Conservation (phyloP, 1,140 invertebrate genomes). For the Eriocheir sinensis region DNA sequence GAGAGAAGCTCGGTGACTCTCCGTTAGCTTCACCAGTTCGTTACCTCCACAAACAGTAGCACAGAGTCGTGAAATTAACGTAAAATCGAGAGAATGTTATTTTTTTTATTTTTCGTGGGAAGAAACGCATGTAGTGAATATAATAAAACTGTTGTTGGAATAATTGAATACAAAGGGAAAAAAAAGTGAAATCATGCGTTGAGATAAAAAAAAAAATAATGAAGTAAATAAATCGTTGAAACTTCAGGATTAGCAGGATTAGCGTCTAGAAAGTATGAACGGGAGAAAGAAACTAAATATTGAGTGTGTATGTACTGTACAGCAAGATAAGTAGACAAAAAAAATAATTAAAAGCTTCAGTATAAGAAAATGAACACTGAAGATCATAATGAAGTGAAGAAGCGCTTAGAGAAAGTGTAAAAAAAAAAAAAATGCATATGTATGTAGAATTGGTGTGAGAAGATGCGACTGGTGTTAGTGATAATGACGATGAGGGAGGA, state of each 20-base stretch:
- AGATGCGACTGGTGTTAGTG: background rate
- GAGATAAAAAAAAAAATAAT: too few species aligned
- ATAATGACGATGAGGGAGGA: background rate
- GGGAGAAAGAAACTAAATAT: too few species aligned
- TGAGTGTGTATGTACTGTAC: too few species aligned
- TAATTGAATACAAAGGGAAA: too few species aligned
- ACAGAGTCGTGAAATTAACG: background rate
- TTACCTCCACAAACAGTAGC: background rate
- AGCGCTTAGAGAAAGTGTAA: too few species aligned
- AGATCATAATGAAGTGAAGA: background rate
- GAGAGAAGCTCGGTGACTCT: background rate
- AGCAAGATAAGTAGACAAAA: too few species aligned
- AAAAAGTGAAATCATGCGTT: background rate
- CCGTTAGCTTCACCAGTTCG: background rate
- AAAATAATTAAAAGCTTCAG: background rate
- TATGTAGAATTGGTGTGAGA: background rate
- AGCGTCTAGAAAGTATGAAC: too few species aligned
- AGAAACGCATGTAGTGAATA: too few species aligned
- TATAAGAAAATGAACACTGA: background rate
- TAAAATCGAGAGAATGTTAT: background rate
- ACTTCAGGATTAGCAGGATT: too few species aligned
- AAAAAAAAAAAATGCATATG: background rate
- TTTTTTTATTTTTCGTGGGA: background rate
- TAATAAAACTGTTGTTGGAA: too few species aligned
- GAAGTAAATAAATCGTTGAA: too few species aligned